Percentiles rank a stretch among this genome's conserved stretches.
These are phyloP conservation scores for Drosophila longiperda DNA, from an alignment of 2,888 invertebrate genomes.

Conservation along the genomic window DNA sequence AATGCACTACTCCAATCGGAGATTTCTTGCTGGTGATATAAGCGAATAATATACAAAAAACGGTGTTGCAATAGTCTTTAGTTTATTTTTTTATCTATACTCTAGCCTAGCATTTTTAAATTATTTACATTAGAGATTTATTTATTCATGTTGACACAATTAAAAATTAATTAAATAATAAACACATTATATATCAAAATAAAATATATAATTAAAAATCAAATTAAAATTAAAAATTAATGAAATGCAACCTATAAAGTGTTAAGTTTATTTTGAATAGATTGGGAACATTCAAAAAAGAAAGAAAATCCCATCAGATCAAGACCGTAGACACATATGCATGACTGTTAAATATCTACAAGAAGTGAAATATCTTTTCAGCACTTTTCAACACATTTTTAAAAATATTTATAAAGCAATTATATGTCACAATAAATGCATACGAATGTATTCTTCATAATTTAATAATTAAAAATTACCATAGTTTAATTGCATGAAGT, in stretches of 20 bases:
- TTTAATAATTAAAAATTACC: neutral
- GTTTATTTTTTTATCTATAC: neutral
- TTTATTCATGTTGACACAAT: neutral
- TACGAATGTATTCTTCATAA: neutral
- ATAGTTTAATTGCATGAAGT: conserved; percentile 11
- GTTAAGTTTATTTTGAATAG: neutral
- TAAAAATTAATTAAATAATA: neutral
- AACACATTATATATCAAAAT: neutral
- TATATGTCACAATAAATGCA: neutral
- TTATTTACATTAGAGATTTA: neutral
- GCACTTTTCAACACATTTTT: neutral
- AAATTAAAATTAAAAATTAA: neutral
- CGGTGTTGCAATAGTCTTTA: neutral
- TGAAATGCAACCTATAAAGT: neutral
- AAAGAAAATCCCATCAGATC: neutral
- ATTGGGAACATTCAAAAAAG: neutral
- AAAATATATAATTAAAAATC: too few relatives aligned
- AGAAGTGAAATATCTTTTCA: neutral
- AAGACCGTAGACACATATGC: too few relatives aligned
- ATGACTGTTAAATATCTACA: neutral
- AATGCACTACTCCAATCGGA: conserved; percentile 65
- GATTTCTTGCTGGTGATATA: neutral
- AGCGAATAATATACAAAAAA: neutral
- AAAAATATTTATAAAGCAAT: neutral
- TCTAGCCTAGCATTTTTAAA: neutral